phyloP scores from a whole-genome alignment of 2,888 invertebrate species.

The Amphipoea lucens region DNA sequence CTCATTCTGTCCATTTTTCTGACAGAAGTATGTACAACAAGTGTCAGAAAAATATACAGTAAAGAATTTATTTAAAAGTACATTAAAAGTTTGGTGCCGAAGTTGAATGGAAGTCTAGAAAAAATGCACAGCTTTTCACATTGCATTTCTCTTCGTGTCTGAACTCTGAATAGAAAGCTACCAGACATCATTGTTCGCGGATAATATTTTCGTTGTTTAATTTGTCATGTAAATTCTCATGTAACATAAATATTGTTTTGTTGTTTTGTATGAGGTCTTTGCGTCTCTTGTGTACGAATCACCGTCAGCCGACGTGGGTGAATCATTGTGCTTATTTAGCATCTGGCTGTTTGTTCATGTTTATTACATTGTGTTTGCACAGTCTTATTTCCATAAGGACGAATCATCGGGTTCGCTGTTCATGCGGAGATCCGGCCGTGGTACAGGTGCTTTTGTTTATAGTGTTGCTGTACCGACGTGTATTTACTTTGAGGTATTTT shows the following conservation, averaged over 20 bases:
- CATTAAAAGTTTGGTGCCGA: conserved; percentile 21
- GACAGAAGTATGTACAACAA: not conserved
- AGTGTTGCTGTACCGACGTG: conserved; percentile 19
- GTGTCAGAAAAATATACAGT: conserved; percentile 37
- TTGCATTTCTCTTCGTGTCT: conserved; percentile 42
- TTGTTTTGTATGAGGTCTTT: conserved; percentile 55
- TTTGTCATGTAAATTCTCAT: conserved; percentile 61
- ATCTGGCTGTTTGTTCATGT: conserved; percentile 75
- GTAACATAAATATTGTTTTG: conserved; percentile 50
- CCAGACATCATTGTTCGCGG: conserved; percentile 58
- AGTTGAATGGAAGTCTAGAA: conserved; percentile 23
- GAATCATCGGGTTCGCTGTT: conserved; percentile 69
- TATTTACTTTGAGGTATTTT: conserved; percentile 53
- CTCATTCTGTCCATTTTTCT: conserved; percentile 1
- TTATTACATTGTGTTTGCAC: conserved; percentile 72
- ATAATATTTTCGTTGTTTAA: conserved; percentile 56
- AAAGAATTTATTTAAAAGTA: conserved; percentile 37
- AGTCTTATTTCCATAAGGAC: conserved; percentile 72
- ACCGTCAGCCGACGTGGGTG: conserved; percentile 65
- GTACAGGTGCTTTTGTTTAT: conserved; percentile 55
- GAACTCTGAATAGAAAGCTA: conserved; percentile 55
- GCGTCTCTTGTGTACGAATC: conserved; percentile 52
- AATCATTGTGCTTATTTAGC: conserved; percentile 78
- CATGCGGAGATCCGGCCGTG: conserved; percentile 50
- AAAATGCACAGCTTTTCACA: conserved; percentile 42